A percentile compares a stretch with the other conserved stretches of the same genome.
phyloP scores from a whole-genome alignment of 2,113 vertebrate genomes.

The Corythoichthys haematopterus region DNA sequence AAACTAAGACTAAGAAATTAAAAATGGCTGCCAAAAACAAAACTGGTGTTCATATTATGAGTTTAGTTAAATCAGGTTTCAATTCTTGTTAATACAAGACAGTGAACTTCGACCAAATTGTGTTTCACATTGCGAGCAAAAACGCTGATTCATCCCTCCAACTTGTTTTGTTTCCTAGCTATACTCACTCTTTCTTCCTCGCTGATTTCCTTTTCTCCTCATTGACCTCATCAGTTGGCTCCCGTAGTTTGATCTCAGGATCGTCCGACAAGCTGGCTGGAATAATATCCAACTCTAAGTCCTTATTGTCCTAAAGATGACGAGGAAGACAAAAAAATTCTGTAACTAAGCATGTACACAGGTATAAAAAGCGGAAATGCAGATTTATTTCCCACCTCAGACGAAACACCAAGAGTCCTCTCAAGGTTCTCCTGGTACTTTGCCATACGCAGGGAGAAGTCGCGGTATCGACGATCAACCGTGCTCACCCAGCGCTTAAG shows the following conservation, averaged over 20 bases:
- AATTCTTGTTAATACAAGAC: too few species aligned
- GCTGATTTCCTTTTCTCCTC: conserved; percentile 97
- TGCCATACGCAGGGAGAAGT: conserved; percentile 91
- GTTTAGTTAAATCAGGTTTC: background rate
- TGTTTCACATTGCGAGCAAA: background rate
- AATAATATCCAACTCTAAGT: conserved; percentile 92
- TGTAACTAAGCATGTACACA: background rate
- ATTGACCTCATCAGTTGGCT: conserved; percentile 90
- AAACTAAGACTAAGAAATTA: too few species aligned
- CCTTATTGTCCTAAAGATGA: conserved; percentile 83
- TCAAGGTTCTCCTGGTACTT: conserved; percentile 89
- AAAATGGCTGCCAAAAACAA: too few species aligned
- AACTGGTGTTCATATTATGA: background rate
- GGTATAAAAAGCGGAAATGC: background rate
- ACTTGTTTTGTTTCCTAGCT: background rate
- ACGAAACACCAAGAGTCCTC: conserved; percentile 86
- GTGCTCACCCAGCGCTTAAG: conserved; percentile 96
- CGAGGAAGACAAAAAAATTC: background rate
- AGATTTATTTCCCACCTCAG: conserved; percentile 71
- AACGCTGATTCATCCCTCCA: background rate
- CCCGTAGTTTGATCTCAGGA: conserved; percentile 86
- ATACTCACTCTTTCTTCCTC: conserved; percentile 93
- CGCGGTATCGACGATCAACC: conserved; percentile 90
- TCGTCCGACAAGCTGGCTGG: conserved; percentile 92
- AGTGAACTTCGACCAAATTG: too few species aligned